Percentiles rank a stretch among this genome's conserved stretches.
These are phyloP conservation scores for Chymomyza amoena DNA, from an alignment of 2,888 invertebrate genomes.

Conservation along the genomic window DNA sequence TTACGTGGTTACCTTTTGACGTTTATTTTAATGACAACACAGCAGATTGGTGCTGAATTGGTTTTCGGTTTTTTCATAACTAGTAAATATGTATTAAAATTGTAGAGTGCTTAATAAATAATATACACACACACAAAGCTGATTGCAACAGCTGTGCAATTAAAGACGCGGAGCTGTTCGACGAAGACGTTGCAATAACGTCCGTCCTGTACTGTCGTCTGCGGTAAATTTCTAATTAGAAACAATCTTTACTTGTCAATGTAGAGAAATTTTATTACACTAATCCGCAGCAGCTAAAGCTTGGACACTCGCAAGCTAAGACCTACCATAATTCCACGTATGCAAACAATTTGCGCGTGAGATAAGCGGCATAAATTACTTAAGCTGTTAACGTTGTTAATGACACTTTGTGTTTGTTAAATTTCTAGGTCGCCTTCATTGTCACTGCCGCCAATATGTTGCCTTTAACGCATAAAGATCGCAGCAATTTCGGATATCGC, in stretches of 20 bases:
- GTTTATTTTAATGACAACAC: slow-evolving; percentile 64
- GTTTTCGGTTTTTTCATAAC: slow-evolving; percentile 18
- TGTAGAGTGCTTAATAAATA: slow-evolving; percentile 35
- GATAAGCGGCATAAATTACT: slow-evolving; percentile 31
- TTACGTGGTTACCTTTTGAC: slow-evolving; percentile 51
- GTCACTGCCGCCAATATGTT: slow-evolving; percentile 57
- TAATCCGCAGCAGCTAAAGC: slow-evolving; percentile 17
- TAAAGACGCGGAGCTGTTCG: slow-evolving; percentile 26
- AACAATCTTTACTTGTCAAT: slow-evolving; percentile 5
- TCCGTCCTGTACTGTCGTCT: slow-evolving; percentile 1
- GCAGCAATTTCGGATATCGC: slow-evolving; percentile 82
- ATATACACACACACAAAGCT: slow-evolving; percentile 24
- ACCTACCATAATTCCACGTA: slow-evolving; percentile 75
- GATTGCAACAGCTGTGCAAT: slow-evolving; percentile 49
- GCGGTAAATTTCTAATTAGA: slow-evolving; percentile 6
- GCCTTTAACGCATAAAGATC: slow-evolving; percentile 87
- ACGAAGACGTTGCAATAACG: slow-evolving; percentile 42
- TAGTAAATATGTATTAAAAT: slow-evolving; percentile 57
- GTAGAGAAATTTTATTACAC: slow-evolving; percentile 42
- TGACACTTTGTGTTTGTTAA: background rate
- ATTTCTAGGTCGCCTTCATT: slow-evolving; percentile 6
- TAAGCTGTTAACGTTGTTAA: slow-evolving; percentile 7
- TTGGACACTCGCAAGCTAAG: background rate
- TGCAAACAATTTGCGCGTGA: slow-evolving; percentile 58
- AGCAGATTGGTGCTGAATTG: slow-evolving; percentile 54